Base-by-base conservation (phyloP, 2,888 invertebrate genomes). In the Brenthis ino region DNA sequence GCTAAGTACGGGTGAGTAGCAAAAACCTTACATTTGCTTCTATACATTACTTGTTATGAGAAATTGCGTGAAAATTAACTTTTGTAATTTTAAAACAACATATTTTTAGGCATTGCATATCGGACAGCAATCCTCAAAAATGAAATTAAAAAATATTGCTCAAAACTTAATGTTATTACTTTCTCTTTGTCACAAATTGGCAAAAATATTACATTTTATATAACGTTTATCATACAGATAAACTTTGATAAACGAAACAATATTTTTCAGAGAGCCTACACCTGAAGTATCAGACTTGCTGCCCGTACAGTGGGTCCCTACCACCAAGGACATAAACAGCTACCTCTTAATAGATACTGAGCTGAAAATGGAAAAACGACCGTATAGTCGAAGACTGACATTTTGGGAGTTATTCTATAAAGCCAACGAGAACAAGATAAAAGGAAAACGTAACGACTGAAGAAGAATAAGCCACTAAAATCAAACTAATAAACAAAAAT, bases 331-430 rank as follows among this genome's bases (percentile, higher is more conserved):
- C 4, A 64, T 69, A 0, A 64, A 77, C 33, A 70, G 80, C 57
- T 85, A 80, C 50, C 47, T 87, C 33, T 70, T 79, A 20, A 80
- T 86, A 14, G 71, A 77, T 67, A 68, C 68, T 0, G 73, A 78
- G 3, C 50, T 85, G 20, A 33, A 58, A 0, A 13, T 80, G 1
- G 69, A 70, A 4, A 75, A 67, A 4, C 75, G 82, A 48, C 84
- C 84, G 0, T 78, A 78, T 56, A 67, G 77, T 37, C 72, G 77
- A 6, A 76, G 86, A 14, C 74, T 82, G 75, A 70, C 80, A 0
- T 86, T 85, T 71, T 83, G 82, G 82, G 83, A 86, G 63, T 66
- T 85, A 3, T 82, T 86, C 71, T 84, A 75, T 57, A 75, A 73
- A 51, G 65, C 68, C 16, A 82, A 84, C 43, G 54, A 58, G 37